These are phyloP conservation scores for Drosophila nigricruria DNA, from an alignment of 2,888 invertebrate species.

Conservation along the genomic window DNA sequence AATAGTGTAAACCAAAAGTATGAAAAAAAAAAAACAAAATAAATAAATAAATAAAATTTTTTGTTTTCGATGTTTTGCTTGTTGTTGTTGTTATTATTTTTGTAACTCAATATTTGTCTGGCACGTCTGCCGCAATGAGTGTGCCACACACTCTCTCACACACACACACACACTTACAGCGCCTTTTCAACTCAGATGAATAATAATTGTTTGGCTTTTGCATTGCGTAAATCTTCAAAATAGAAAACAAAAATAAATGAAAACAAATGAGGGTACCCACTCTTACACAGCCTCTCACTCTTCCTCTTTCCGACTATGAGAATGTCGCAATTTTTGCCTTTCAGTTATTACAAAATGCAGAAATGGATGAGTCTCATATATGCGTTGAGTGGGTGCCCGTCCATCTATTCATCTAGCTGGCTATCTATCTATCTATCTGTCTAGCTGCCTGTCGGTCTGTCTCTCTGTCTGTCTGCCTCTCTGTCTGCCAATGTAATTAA, in stretches of 20 bases:
- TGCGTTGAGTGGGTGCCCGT: conserved; percentile 37
- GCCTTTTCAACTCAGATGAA: conserved; percentile 45
- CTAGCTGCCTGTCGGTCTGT: conserved; percentile 44
- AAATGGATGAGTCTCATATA: conserved; percentile 25
- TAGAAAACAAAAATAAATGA: conserved; percentile 52
- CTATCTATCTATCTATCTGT: conserved; percentile 2
- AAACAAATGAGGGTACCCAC: conserved; percentile 19
- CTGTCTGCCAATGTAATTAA: conserved; percentile 52
- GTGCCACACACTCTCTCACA: conserved; percentile 12
- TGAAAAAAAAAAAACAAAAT: not conserved
- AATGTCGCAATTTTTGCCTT: conserved; percentile 72
- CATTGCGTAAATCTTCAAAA: conserved; percentile 78
- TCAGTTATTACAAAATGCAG: conserved; percentile 73
- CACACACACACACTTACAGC: conserved; percentile 10
- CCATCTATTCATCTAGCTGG: conserved; percentile 27
- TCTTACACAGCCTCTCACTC: not conserved
- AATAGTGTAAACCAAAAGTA: conserved; percentile 27
- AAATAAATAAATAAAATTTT: conserved; percentile 2
- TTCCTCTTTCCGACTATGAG: conserved; percentile 4
- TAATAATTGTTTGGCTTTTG: conserved; percentile 73
- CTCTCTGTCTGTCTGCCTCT: conserved; percentile 28
- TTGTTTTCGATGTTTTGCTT: conserved; percentile 1
- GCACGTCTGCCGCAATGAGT: conserved; percentile 44
- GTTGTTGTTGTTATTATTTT: conserved; percentile 11
- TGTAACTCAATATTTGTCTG: conserved; percentile 72